Percentiles rank a stretch among this genome's conserved stretches.
Conservation (phyloP, 2,888 invertebrate genomes). For the Toxonevra muliebris region DNA sequence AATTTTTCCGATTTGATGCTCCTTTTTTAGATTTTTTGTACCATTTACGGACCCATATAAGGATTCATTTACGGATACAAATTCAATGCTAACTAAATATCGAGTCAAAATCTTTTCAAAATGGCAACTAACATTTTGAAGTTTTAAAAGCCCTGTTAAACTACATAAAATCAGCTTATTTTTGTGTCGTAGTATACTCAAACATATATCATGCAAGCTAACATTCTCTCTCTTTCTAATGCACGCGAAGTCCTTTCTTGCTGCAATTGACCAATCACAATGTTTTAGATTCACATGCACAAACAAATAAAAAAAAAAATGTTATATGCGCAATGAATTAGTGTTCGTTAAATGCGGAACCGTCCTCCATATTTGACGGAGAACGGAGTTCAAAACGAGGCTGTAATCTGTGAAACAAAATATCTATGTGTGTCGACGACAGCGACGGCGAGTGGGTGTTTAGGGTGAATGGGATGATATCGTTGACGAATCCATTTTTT, state of each 20-base stretch:
- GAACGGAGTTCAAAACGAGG: conserved; percentile 16
- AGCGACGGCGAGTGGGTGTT: conserved; percentile 34
- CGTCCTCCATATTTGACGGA: conserved; percentile 17
- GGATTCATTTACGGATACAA: too few species aligned
- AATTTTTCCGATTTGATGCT: too few species aligned
- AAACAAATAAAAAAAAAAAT: conserved; percentile 17
- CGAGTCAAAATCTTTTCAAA: conserved; percentile 1
- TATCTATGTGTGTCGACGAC: conserved; percentile 10
- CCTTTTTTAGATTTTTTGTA: too few species aligned
- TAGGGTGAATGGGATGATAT: conserved; percentile 29
- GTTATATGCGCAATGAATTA: conserved; percentile 58
- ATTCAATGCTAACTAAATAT: too few species aligned
- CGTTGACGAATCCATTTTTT: conserved; percentile 4
- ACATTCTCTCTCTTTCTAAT: conserved; percentile 41
- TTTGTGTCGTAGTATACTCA: not conserved
- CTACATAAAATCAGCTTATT: conserved; percentile 15
- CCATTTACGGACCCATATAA: too few species aligned
- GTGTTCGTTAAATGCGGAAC: conserved; percentile 50
- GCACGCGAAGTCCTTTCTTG: conserved; percentile 5
- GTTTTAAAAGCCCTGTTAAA: conserved; percentile 29
- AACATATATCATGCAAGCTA: not conserved
- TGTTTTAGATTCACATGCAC: conserved; percentile 15
- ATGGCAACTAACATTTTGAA: not conserved
- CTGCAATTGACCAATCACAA: conserved; percentile 35
- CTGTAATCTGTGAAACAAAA: conserved; percentile 23